phyloP scores from a whole-genome alignment of 64 coral and sea anemone genomes.

The Stichodactyla helianthus region DNA sequence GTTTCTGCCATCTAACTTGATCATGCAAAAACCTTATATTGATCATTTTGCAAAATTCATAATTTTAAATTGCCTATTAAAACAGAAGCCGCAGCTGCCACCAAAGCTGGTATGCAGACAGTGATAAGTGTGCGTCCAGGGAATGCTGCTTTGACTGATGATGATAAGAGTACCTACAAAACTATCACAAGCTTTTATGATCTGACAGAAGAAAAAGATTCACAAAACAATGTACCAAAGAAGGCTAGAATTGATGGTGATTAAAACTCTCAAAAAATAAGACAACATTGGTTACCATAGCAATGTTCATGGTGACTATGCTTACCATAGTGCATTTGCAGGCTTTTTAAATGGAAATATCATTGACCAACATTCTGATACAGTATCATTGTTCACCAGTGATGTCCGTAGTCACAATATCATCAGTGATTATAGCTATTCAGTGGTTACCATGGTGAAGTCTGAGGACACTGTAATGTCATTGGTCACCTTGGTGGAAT shows the following conservation, averaged over 20 bases:
- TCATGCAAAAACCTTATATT: no score
- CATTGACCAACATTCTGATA: not conserved
- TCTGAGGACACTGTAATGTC: no score
- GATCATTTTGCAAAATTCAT: no score
- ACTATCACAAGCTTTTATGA: slow-evolving; percentile 58
- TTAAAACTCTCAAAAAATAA: not conserved
- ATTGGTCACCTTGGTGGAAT: no score
- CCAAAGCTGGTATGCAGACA: slow-evolving; percentile 52
- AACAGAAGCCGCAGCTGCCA: slow-evolving; percentile 31
- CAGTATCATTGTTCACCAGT: no score
- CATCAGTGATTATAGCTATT: no score
- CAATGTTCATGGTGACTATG: not conserved
- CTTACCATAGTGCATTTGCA: not conserved
- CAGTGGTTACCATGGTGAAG: no score
- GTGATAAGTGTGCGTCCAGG: slow-evolving; percentile 75
- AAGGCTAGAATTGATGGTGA: not conserved
- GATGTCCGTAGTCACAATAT: no score
- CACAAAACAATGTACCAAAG: not conserved
- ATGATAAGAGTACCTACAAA: slow-evolving; percentile 40
- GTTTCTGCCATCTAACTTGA: not conserved
- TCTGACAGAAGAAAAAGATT: not conserved
- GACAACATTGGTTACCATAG: not conserved
- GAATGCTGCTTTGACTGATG: slow-evolving; percentile 48
- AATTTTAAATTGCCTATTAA: no score
- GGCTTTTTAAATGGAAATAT: not conserved